These are phyloP conservation scores for Tylochromis polylepis DNA, from an alignment of 2,113 vertebrate species.

Conservation along the genomic window DNA sequence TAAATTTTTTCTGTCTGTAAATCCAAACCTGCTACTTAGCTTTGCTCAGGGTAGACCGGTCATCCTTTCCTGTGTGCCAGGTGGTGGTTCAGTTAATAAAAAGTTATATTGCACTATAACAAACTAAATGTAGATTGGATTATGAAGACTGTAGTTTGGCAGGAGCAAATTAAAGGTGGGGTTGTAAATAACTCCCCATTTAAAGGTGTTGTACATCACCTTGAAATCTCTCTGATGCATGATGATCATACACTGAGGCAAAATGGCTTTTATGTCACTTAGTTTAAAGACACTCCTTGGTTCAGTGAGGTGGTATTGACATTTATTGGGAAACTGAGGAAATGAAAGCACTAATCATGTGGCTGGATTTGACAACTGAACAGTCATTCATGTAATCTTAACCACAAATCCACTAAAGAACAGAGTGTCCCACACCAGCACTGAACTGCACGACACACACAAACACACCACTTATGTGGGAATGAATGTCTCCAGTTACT, in stretches of 20 bases:
- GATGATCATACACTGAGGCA: neutral
- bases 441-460: neutral
- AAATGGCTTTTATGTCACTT: neutral
- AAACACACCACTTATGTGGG: neutral
- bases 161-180: conserved; percentile 3
- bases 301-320: neutral
- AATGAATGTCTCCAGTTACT: neutral
- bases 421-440: neutral
- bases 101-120: neutral
- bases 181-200: neutral
- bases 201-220: neutral
- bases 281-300: neutral
- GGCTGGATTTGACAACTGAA: neutral
- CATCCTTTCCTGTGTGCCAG: neutral
- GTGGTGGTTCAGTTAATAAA: neutral
- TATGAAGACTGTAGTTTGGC: neutral
- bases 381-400: neutral
- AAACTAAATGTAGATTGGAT: conserved; percentile 11
- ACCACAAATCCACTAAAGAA: neutral
- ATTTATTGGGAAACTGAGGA: neutral
- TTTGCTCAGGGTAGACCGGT: neutral
- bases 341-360: neutral
- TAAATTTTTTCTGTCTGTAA: neutral
- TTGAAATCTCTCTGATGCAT: neutral
- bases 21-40: neutral